Percentiles rank a stretch among this genome's conserved stretches.
Conservation (phyloP, 2,797 vertebrate species). For the Capromys pilorides region DNA sequence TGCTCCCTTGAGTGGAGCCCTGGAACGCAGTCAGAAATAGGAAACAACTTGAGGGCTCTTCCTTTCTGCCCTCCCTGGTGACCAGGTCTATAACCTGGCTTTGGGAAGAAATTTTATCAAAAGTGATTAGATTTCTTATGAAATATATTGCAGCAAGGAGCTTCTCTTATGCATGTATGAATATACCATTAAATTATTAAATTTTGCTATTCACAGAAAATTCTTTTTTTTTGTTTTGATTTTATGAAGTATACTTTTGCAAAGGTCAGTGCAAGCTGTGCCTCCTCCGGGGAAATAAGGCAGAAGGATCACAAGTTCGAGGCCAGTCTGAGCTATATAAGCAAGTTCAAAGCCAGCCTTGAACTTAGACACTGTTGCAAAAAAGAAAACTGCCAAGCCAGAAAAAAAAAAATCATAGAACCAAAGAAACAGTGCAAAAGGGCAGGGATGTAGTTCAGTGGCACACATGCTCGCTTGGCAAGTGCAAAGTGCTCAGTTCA, state of each 20-base stretch:
- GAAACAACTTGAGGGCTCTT: neutral
- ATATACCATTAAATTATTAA: slow-evolving; percentile 15
- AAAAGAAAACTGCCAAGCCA: neutral
- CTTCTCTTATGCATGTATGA: neutral
- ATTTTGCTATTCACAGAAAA: slow-evolving; percentile 45
- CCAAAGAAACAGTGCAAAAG: neutral
- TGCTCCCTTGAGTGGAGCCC: neutral
- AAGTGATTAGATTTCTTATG: slow-evolving; percentile 28
- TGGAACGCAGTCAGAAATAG: neutral
- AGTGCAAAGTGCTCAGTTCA: too few relatives aligned
- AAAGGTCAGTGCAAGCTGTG: neutral
- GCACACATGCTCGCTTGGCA: too few relatives aligned
- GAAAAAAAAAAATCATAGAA: neutral
- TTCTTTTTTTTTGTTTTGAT: neutral
- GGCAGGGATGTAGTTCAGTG: too few relatives aligned
- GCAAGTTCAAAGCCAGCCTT: neutral
- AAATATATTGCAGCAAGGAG: slow-evolving; percentile 27
- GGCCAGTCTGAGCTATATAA: neutral
- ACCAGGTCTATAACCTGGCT: neutral
- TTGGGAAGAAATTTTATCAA: slow-evolving; percentile 10
- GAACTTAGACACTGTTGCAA: neutral
- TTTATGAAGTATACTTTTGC: neutral
- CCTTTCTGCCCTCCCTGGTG: neutral
- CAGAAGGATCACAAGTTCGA: neutral
- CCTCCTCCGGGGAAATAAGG: neutral